Evolutionary conservation across 2,797 vertebrate genomes (phyloP).

Genomic region (Rachycentron canadum): DNA sequence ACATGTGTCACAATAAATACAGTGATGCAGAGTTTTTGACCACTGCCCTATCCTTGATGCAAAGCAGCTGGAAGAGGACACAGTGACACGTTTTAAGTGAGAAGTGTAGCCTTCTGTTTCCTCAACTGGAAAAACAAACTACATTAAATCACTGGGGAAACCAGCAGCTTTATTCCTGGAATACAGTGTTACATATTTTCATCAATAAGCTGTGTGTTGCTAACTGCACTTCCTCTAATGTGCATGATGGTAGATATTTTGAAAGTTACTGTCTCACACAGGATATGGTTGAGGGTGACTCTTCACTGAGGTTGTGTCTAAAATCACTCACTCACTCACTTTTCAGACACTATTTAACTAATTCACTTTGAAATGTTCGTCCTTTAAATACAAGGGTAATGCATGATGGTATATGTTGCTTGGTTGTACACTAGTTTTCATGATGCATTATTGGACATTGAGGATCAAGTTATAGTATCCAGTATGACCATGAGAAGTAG

Average conservation of each 20-base stretch:
- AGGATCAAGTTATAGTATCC: no score
- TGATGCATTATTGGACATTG: no score
- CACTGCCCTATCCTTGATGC: neutral
- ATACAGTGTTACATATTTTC: conserved; percentile 9
- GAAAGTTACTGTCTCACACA: neutral
- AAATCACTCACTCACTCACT: no score
- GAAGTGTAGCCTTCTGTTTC: neutral
- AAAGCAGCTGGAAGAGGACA: neutral
- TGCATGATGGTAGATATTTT: neutral
- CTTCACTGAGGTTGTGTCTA: neutral
- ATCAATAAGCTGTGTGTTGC: neutral
- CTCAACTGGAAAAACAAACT: conserved; percentile 4
- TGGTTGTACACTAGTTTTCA: no score
- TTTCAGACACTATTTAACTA: no score
- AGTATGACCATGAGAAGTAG: no score
- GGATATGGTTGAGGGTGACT: neutral
- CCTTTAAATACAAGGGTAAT: no score
- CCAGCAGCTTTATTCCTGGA: neutral
- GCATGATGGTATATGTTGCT: no score
- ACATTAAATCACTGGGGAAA: conserved; percentile 1
- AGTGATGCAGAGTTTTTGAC: neutral
- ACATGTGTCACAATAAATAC: neutral
- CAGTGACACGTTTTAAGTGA: neutral
- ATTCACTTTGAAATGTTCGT: no score
- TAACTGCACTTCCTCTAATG: neutral